Conservation (phyloP, 2,797 vertebrate genomes). For the Discoglossus pictus region DNA sequence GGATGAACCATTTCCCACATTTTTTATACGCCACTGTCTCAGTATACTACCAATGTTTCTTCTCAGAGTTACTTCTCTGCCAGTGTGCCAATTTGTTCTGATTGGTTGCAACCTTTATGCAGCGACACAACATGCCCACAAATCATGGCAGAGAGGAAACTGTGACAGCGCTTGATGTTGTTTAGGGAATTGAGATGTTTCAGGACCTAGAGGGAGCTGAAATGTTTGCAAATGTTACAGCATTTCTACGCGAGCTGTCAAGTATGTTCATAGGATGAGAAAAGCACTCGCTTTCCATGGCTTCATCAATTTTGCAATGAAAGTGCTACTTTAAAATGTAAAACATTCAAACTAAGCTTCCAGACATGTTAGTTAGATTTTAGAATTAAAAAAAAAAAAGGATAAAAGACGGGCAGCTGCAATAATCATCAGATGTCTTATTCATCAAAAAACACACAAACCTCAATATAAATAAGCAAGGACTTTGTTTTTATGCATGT, state of each 20-base stretch:
- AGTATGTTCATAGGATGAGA: not conserved
- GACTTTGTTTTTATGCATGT: constrained; percentile 29
- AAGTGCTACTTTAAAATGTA: constrained; percentile 20
- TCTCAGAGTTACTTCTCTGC: too few relatives aligned
- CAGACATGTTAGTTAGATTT: constrained; percentile 20
- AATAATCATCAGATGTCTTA: constrained; percentile 14
- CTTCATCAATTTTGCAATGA: constrained; percentile 38
- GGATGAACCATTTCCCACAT: too few relatives aligned
- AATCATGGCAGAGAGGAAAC: too few relatives aligned
- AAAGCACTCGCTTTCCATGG: constrained; percentile 5
- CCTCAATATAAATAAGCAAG: not conserved
- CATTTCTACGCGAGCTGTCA: not conserved
- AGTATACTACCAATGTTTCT: too few relatives aligned
- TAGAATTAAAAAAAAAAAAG: constrained; percentile 25
- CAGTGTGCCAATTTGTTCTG: too few relatives aligned
- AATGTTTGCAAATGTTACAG: constrained; percentile 5
- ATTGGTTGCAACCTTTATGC: too few relatives aligned
- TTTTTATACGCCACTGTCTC: too few relatives aligned
- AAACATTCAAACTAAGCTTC: constrained; percentile 22
- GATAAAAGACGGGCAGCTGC: constrained; percentile 17
- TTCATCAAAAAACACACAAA: not conserved
- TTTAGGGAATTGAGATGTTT: too few relatives aligned
- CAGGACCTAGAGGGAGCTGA: not conserved
- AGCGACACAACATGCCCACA: too few relatives aligned
- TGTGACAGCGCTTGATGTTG: too few relatives aligned